Conservation (phyloP, 2,797 vertebrate genomes). For the Cercopithecus diana region DNA sequence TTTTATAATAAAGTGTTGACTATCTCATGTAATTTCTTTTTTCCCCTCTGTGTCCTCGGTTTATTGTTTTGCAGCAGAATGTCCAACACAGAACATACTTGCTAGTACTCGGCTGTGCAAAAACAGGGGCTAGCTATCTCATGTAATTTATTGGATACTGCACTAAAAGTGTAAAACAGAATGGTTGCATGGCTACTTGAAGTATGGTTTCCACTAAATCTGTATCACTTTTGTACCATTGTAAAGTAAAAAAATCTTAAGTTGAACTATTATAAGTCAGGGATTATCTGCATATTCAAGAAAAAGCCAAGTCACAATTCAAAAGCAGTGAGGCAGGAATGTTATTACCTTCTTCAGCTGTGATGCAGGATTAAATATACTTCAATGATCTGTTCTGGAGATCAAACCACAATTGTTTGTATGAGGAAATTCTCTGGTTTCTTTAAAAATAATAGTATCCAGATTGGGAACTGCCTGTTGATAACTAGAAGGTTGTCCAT, state of each 20-base stretch:
- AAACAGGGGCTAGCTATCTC: not conserved
- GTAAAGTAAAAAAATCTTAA: not conserved
- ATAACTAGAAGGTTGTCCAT: not conserved
- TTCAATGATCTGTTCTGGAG: not conserved
- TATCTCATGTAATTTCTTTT: not conserved
- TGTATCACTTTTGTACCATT: not conserved
- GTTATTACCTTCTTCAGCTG: not conserved
- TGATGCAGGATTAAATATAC: not conserved
- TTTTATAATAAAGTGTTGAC: not conserved
- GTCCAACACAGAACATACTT: too few relatives aligned
- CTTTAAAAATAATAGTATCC: not conserved
- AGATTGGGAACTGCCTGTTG: not conserved
- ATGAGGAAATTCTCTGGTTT: not conserved
- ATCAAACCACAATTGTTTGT: slow-evolving; percentile 21
- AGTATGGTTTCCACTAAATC: not conserved
- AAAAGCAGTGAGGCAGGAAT: not conserved
- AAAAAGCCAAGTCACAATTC: not conserved
- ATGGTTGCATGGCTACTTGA: not conserved
- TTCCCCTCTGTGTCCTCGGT: too few relatives aligned
- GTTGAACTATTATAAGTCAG: not conserved
- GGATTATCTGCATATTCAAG: not conserved
- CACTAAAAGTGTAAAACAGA: not conserved
- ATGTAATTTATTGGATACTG: not conserved
- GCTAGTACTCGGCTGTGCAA: too few relatives aligned
- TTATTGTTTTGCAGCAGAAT: too few relatives aligned